Conservation (phyloP, 2,113 vertebrate genomes). For the Muscicapa adusta region DNA sequence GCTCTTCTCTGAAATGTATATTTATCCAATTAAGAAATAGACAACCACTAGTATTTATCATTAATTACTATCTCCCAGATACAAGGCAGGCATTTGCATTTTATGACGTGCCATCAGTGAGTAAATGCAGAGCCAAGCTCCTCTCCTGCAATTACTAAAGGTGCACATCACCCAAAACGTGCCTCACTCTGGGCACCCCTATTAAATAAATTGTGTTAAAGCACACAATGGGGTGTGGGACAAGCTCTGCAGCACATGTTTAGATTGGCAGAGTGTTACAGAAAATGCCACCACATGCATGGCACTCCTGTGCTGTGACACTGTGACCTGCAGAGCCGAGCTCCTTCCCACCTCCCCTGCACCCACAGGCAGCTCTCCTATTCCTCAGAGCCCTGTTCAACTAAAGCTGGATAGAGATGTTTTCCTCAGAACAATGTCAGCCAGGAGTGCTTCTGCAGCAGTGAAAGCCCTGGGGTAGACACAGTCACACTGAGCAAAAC, state of each 20-base stretch:
- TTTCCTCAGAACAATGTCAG: background rate
- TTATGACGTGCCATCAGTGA: background rate
- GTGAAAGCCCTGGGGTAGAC: background rate
- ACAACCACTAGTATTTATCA: background rate
- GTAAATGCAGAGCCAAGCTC: background rate
- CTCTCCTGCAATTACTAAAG: background rate
- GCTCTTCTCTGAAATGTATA: background rate
- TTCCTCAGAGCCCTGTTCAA: background rate
- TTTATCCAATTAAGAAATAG: constrained; percentile 34
- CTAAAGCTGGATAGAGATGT: background rate
- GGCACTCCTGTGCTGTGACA: background rate
- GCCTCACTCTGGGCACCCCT: background rate
- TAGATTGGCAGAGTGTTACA: background rate
- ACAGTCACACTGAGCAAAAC: background rate
- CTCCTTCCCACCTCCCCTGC: background rate
- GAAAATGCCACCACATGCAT: background rate
- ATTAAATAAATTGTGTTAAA: background rate
- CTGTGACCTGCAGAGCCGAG: background rate
- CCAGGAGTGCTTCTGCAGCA: background rate
- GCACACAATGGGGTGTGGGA: rapidly evolving
- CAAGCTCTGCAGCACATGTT: background rate
- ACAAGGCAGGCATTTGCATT: background rate
- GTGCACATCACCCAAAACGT: background rate
- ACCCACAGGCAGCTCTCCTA: rapidly evolving
- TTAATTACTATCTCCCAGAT: constrained; percentile 14